These are phyloP conservation scores for Myotis davidii DNA, from an alignment of 2,113 vertebrate genomes.

Conservation along the genomic window DNA sequence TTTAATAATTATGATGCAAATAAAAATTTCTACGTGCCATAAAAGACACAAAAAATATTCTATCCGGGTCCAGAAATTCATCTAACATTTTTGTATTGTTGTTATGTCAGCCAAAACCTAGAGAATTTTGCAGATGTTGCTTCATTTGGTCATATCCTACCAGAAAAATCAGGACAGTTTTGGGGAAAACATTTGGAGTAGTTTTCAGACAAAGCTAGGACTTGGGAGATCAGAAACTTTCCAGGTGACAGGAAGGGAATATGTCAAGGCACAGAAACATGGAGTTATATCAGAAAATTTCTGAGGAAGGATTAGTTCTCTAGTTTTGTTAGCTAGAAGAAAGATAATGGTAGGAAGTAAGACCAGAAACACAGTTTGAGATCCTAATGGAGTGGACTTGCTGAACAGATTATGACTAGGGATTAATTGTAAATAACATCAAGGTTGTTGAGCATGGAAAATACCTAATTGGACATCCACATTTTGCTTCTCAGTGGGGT, in stretches of 20 bases:
- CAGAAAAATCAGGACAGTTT: not conserved
- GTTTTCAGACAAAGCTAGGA: slow-evolving; percentile 27
- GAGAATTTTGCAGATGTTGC: not conserved
- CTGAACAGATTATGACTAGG: not conserved
- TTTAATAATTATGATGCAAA: not conserved
- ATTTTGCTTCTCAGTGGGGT: not conserved
- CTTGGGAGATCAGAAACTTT: not conserved
- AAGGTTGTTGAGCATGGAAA: not conserved
- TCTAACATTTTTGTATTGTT: not conserved
- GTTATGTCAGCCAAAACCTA: not conserved
- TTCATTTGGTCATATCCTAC: not conserved
- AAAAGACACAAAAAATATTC: not conserved
- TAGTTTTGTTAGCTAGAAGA: not conserved
- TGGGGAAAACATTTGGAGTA: not conserved
- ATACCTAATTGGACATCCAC: not conserved
- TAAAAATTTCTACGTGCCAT: not conserved
- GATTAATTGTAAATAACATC: fast-evolving
- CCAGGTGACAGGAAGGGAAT: not conserved
- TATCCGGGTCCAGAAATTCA: not conserved
- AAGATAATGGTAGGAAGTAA: not conserved
- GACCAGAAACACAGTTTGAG: not conserved
- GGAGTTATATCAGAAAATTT: not conserved
- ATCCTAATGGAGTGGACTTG: not conserved
- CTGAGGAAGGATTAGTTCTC: not conserved
- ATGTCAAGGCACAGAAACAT: not conserved